phyloP scores from a whole-genome alignment of 2,113 vertebrate species.

The Stictonetta naevosa region DNA sequence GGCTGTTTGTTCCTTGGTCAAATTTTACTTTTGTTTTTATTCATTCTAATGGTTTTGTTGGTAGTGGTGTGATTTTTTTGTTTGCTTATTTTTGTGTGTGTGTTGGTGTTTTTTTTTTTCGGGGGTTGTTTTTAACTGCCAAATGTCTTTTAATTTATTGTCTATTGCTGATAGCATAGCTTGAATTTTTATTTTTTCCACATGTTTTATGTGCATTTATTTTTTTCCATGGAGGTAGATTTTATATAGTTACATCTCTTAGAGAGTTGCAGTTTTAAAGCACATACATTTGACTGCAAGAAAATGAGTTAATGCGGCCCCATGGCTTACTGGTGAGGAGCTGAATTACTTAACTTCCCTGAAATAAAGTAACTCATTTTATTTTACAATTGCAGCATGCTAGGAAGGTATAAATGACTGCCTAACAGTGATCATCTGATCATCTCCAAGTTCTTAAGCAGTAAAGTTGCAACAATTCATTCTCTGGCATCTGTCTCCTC shows the following conservation, averaged over 20 bases:
- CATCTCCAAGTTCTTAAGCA: neutral
- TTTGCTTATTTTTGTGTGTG: neutral
- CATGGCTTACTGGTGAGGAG: neutral
- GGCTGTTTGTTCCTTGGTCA: neutral
- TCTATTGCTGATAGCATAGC: neutral
- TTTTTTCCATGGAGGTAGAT: neutral
- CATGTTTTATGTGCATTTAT: neutral
- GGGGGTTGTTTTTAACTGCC: neutral
- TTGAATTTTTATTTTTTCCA: neutral
- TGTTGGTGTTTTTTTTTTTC: neutral
- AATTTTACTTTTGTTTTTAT: neutral
- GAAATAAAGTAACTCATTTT: conserved; percentile 31
- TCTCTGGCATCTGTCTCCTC: neutral
- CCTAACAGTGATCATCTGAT: neutral
- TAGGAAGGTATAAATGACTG: neutral
- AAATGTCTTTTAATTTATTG: neutral
- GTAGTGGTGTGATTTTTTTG: neutral
- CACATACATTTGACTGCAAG: neutral
- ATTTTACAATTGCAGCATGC: conserved; percentile 29
- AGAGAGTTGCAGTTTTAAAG: neutral
- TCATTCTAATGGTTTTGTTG: neutral
- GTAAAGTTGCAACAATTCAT: neutral
- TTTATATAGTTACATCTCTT: neutral
- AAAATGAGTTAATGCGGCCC: neutral
- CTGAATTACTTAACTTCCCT: neutral